Percentiles rank a stretch among this genome's conserved stretches.
Conservation (phyloP, 2,888 invertebrate genomes). For the Mystacides longicornis region DNA sequence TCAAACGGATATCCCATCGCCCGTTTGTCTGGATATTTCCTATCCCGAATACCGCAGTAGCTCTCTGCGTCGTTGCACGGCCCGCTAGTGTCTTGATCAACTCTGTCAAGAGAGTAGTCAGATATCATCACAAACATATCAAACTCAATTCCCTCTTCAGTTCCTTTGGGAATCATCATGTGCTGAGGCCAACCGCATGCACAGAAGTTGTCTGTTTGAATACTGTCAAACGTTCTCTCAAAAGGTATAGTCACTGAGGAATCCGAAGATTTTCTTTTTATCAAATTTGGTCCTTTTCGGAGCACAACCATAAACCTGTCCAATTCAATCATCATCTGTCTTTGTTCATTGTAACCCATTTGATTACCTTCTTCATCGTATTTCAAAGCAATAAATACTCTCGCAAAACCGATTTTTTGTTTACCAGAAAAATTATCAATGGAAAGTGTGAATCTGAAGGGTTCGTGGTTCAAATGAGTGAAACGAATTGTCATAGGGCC, state of each 20-base stretch:
- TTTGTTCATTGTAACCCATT: slow-evolving; percentile 51
- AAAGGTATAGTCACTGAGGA: slow-evolving; percentile 57
- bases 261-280: slow-evolving; percentile 45
- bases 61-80: slow-evolving; percentile 65
- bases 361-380: slow-evolving; percentile 55
- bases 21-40: slow-evolving; percentile 70
- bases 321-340: slow-evolving; percentile 57
- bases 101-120: slow-evolving; percentile 46
- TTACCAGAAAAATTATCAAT: slow-evolving; percentile 29
- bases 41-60: slow-evolving; percentile 72
- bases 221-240: slow-evolving; percentile 44
- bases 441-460: slow-evolving; percentile 51
- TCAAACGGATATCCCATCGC: slow-evolving; percentile 83
- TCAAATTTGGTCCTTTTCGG: slow-evolving; percentile 51
- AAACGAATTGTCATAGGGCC: slow-evolving; percentile 64
- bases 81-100: slow-evolving; percentile 38
- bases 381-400: slow-evolving; percentile 61
- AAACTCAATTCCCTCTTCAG: slow-evolving; percentile 42
- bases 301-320: slow-evolving; percentile 56
- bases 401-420: slow-evolving; percentile 49
- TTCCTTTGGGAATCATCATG: slow-evolving; percentile 52
- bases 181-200: slow-evolving; percentile 61
- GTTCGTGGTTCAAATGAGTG: slow-evolving; percentile 70
- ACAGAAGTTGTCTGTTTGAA: slow-evolving; percentile 46
- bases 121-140: slow-evolving; percentile 54